Base-by-base conservation (phyloP, 1,140 invertebrate species). In the Papilio helenus region DNA sequence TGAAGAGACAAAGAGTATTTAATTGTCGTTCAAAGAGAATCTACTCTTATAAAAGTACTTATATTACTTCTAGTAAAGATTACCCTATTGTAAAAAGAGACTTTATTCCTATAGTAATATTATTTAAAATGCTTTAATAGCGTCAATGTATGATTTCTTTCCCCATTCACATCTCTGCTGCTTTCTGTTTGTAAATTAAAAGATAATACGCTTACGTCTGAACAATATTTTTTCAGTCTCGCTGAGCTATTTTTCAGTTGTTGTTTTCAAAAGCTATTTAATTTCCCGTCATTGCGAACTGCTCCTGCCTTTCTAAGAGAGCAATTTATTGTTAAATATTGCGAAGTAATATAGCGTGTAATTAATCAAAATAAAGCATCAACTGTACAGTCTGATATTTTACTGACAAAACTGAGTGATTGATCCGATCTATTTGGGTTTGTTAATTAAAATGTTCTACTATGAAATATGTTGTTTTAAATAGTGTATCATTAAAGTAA, bases 371-470 rank as follows among this genome's bases (percentile, higher is more conserved):
- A 61, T 73, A 79, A 74, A 51, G 18, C 42, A n/a, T 29, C 61
- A 68, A 55, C 55, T 34, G 29, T 76, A 26, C 14, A 0, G 49
- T 42, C 7, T 71, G 34, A 76, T 73, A 68, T 81, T 74, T 79
- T 55, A 68, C 55, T 29, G 34, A 76, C 39, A 81, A 79, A 83
- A 81, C 68, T 80, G 80, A 65, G n/a, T 79, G 51, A 72, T 74
- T 79, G 58, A 78, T 51, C 76, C 51, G 46, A 55, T 77, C 20
- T 39, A 65, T 58, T 65, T 77, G 65, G 39, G 71, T 76, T 82
- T 78, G 58, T 82, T 86, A 85, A 84, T 86, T 86, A 85, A 83
- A 85, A 82, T 81, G 74, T 83, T 71, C 81, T 80, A 79, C 79
- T 51, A 80, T 20, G 51, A 58, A 58, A 58, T 58, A 58, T 39